phyloP scores from a whole-genome alignment of 2,113 vertebrate species.

The Nymphicus hollandicus region DNA sequence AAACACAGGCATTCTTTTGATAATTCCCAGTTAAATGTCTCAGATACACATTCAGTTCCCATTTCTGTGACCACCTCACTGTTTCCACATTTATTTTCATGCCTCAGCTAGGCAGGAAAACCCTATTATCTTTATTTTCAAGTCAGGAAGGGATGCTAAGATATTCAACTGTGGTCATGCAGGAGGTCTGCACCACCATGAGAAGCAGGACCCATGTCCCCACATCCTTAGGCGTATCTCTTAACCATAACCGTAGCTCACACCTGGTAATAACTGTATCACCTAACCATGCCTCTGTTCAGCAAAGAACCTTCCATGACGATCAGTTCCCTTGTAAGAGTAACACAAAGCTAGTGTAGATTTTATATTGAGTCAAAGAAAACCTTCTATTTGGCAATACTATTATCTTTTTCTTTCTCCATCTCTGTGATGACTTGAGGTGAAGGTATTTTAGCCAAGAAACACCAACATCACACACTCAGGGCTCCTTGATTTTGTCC shows the following conservation, averaged over 20 bases:
- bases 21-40: neutral
- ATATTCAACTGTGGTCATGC: neutral
- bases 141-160: neutral
- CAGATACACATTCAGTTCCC: neutral
- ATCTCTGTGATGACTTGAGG: neutral
- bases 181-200: rapidly evolving
- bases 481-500: neutral
- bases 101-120: neutral
- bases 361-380: neutral
- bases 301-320: neutral
- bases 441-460: neutral
- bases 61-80: neutral
- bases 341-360: neutral
- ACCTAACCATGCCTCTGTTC: neutral
- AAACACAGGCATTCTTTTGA: neutral
- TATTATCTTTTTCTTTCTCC: neutral
- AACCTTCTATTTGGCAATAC: neutral
- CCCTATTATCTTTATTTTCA: neutral
- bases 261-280: neutral
- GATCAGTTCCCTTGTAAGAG: neutral
- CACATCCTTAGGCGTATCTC: neutral
- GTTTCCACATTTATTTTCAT: neutral
- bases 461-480: neutral
- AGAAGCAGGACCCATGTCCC: neutral
- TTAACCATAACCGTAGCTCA: neutral